Percentiles rank a stretch among this genome's conserved stretches.
phyloP scores from a whole-genome alignment of 2,113 vertebrate species.

The Channa maculata region DNA sequence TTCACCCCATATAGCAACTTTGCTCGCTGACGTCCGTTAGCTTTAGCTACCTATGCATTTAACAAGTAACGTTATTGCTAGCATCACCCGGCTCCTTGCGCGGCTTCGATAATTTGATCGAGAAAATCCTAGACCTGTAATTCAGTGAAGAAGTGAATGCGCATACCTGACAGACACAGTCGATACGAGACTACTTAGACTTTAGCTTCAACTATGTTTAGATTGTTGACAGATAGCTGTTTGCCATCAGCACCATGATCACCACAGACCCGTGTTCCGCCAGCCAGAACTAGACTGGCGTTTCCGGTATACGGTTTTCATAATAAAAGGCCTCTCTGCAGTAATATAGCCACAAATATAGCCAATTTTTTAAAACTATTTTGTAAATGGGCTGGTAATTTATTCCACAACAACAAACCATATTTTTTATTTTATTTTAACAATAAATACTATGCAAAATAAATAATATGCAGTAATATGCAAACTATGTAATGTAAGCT shows the following conservation, averaged over 20 bases:
- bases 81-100: conserved; percentile 1
- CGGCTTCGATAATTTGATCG: background rate
- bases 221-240: conserved; percentile 63
- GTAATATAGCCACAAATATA: too few species aligned
- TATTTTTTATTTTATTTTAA: too few species aligned
- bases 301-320: conserved; percentile 58
- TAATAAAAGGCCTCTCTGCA: conserved; percentile 33
- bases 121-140: background rate
- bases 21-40: conserved; percentile 19
- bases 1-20: conserved; percentile 50
- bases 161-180: conserved; percentile 57
- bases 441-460: too few species aligned
- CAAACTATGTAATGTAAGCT: too few species aligned
- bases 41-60: conserved; percentile 55
- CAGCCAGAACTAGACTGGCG: conserved; percentile 20
- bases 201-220: conserved; percentile 10
- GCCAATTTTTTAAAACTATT: too few species aligned
- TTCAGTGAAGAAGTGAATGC: background rate
- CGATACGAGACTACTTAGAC: conserved; percentile 1
- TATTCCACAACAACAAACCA: too few species aligned
- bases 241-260: conserved; percentile 36
- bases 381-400: too few species aligned
- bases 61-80: conserved; percentile 44
- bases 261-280: conserved; percentile 22
- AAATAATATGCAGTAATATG: too few species aligned